Conservation (phyloP, 2,888 invertebrate genomes). For the Plagodis pulveraria region DNA sequence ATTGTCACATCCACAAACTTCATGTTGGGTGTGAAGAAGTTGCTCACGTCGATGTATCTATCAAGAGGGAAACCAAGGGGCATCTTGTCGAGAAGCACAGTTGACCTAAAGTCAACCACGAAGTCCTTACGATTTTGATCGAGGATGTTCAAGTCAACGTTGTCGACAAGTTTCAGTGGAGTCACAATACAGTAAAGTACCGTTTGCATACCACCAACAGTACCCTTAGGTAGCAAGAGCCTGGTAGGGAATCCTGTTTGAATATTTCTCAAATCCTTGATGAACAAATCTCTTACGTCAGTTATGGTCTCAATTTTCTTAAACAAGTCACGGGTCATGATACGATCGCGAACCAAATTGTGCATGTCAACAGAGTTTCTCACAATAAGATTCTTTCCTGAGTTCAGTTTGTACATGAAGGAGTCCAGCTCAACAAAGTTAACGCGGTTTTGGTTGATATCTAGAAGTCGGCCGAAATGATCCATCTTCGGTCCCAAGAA, state of each 20-base stretch:
- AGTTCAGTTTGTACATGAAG: conserved; percentile 85
- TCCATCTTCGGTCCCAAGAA: conserved; percentile 90
- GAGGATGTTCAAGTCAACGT: conserved; percentile 60
- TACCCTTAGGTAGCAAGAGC: conserved; percentile 89
- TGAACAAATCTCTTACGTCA: conserved; percentile 62
- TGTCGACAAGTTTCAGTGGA: conserved; percentile 78
- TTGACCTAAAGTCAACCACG: conserved; percentile 66
- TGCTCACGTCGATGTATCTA: conserved; percentile 84
- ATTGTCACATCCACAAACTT: conserved; percentile 87
- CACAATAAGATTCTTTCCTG: conserved; percentile 88
- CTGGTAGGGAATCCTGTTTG: conserved; percentile 89
- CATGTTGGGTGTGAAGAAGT: conserved; percentile 88
- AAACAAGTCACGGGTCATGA: conserved; percentile 87
- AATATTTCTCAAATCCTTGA: conserved; percentile 70
- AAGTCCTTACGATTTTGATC: conserved; percentile 78
- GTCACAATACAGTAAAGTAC: conserved; percentile 87
- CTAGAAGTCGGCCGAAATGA: conserved; percentile 80
- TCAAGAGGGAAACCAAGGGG: conserved; percentile 91
- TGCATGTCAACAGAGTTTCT: conserved; percentile 87
- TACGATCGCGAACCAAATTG: conserved; percentile 87
- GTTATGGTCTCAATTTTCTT: conserved; percentile 85
- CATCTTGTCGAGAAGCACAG: conserved; percentile 84
- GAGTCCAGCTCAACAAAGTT: conserved; percentile 88
- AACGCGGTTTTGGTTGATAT: conserved; percentile 84
- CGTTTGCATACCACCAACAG: conserved; percentile 86